Conservation (phyloP, 1,140 invertebrate species). For the Drosophila parabipectinata region DNA sequence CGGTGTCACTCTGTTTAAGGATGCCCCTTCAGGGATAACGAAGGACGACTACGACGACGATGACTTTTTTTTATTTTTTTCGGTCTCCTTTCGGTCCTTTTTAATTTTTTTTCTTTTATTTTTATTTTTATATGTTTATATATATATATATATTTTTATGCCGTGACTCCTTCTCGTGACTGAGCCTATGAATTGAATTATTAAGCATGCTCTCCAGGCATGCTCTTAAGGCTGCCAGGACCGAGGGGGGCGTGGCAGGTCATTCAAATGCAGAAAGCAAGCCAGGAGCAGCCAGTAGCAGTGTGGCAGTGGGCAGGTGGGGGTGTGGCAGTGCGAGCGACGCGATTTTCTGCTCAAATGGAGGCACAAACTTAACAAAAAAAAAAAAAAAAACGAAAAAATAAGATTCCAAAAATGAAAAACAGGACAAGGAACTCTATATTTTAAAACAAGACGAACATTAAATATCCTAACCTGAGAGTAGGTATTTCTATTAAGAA, state of each 20-base stretch:
- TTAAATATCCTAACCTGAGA: too few species aligned
- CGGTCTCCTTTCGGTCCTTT: constrained; percentile 3
- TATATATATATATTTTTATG: constrained; percentile 47
- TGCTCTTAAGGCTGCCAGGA: constrained; percentile 27
- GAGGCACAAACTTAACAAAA: constrained; percentile 25
- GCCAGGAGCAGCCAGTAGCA: neutral
- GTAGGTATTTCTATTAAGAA: too few species aligned
- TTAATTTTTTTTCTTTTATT: neutral
- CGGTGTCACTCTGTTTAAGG: constrained; percentile 45
- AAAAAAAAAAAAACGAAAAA: neutral
- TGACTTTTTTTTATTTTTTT: constrained; percentile 7
- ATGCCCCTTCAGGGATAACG: constrained; percentile 45
- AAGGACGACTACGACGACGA: constrained; percentile 28
- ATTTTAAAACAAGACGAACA: too few species aligned
- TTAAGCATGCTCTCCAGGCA: constrained; percentile 66
- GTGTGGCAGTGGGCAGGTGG: neutral
- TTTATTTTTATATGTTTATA: neutral
- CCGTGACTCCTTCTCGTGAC: constrained; percentile 73
- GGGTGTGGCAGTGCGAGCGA: constrained; percentile 15
- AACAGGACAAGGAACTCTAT: neutral
- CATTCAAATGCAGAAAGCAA: constrained; percentile 71
- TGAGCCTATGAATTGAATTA: constrained; percentile 80
- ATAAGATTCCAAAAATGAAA: neutral
- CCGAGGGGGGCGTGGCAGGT: constrained; percentile 51
- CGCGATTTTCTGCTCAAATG: constrained; percentile 56